Conservation (phyloP, 2,797 vertebrate genomes). For the Trachurus trachurus region DNA sequence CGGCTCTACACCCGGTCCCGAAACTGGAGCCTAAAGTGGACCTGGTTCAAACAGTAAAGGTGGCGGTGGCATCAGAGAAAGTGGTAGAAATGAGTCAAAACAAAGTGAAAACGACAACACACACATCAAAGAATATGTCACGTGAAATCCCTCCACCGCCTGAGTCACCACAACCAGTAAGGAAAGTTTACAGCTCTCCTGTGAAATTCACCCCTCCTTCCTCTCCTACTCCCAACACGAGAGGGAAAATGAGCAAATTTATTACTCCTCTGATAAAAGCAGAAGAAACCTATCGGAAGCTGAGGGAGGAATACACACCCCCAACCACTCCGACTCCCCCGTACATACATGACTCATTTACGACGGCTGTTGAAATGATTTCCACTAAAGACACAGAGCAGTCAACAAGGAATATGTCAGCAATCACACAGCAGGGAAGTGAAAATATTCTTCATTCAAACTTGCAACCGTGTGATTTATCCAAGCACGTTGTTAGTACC, state of each 20-base stretch:
- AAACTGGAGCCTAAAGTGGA: slow-evolving; percentile 85
- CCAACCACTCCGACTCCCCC: slow-evolving; percentile 74
- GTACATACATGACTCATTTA: slow-evolving; percentile 77
- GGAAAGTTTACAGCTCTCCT: slow-evolving; percentile 80
- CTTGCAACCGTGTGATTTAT: slow-evolving; percentile 64
- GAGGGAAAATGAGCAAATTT: slow-evolving; percentile 89
- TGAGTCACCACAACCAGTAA: slow-evolving; percentile 77
- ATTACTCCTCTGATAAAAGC: slow-evolving; percentile 94
- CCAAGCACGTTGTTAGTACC: slow-evolving; percentile 56
- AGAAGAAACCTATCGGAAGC: slow-evolving; percentile 90
- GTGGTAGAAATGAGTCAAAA: slow-evolving; percentile 60
- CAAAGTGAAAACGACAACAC: slow-evolving; percentile 53
- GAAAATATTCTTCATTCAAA: slow-evolving; percentile 71
- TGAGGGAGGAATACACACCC: slow-evolving; percentile 84
- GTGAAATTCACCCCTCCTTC: slow-evolving; percentile 88
- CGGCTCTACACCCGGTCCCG: slow-evolving; percentile 78
- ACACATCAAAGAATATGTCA: slow-evolving; percentile 58
- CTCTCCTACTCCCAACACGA: slow-evolving; percentile 80
- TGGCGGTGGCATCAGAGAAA: slow-evolving; percentile 48
- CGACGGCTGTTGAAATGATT: slow-evolving; percentile 77
- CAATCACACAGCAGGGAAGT: slow-evolving; percentile 61
- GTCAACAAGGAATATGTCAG: slow-evolving; percentile 63
- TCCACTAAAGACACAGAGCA: slow-evolving; percentile 67
- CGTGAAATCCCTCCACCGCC: slow-evolving; percentile 73
- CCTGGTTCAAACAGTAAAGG: slow-evolving; percentile 62